These are phyloP conservation scores for Chionomys nivalis DNA, from an alignment of 2,113 vertebrate species.

Conservation along the genomic window DNA sequence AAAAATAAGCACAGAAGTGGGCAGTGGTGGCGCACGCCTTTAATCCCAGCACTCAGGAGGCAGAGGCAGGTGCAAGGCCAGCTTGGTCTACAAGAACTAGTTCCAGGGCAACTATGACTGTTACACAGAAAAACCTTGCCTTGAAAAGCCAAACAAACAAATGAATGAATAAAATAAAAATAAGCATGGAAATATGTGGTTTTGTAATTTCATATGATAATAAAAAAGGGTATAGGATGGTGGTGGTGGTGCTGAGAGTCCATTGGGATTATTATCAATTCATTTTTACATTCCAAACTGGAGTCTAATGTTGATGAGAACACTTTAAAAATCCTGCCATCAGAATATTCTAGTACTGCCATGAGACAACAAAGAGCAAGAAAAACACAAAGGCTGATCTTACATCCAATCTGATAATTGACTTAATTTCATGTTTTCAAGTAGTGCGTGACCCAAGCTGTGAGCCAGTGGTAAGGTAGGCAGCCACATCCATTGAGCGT, in stretches of 20 bases:
- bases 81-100: no score
- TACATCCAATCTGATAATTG: neutral
- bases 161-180: neutral
- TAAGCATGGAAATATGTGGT: neutral
- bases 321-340: neutral
- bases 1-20: neutral
- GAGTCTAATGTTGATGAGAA: neutral
- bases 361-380: neutral
- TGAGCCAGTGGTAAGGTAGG: neutral
- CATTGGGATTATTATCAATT: neutral
- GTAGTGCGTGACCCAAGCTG: neutral
- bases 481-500: neutral
- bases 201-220: neutral
- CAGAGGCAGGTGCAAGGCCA: no score
- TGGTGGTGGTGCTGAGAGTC: neutral
- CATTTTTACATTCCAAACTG: neutral
- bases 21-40: no score
- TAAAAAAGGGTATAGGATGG: neutral
- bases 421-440: neutral
- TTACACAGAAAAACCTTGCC: no score
- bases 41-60: no score
- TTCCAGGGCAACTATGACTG: no score
- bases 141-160: no score
- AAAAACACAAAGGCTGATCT: neutral
- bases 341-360: neutral